A percentile compares a stretch with the other conserved stretches of the same genome.
Evolutionary conservation across 2,888 invertebrate genomes (phyloP).

Genomic region (Chrysolina oricalcia): DNA sequence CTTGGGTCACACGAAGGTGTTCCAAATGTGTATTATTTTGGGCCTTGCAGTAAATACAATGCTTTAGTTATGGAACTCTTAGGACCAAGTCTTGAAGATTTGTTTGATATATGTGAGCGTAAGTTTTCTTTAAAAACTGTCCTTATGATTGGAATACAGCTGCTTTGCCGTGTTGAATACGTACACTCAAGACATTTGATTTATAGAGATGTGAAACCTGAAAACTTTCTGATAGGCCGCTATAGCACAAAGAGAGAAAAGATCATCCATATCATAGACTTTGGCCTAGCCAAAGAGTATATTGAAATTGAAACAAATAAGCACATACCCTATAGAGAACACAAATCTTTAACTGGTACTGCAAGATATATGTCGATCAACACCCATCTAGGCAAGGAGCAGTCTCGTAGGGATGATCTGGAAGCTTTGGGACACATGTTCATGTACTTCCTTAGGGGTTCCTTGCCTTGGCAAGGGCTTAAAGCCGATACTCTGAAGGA

Average conservation of each 20-base stretch:
- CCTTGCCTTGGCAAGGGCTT: constrained; percentile 99
- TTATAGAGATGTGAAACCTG: constrained; percentile 99
- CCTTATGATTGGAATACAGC: constrained; percentile 82
- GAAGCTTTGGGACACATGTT: constrained; percentile 99
- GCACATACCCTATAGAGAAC: constrained; percentile 99
- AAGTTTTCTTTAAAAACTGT: constrained; percentile 89
- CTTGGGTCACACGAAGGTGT: constrained; percentile 98
- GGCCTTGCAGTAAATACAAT: constrained; percentile 99
- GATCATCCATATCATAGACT: constrained; percentile 99
- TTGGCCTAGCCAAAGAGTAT: constrained; percentile 99
- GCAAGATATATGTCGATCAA: constrained; percentile 99
- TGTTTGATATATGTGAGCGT: constrained; percentile 99
- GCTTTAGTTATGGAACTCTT: constrained; percentile 99
- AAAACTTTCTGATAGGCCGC: constrained; percentile 99
- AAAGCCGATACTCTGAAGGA: constrained; percentile 99
- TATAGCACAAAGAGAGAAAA: constrained; percentile 98
- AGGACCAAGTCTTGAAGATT: constrained; percentile 98
- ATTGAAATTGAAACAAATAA: constrained; percentile 99
- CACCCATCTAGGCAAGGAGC: constrained; percentile 99
- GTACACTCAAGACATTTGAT: constrained; percentile 99
- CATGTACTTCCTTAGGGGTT: constrained; percentile 99
- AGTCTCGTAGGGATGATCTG: constrained; percentile 98
- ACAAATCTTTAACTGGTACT: constrained; percentile 99
- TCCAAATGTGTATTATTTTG: constrained; percentile 99
- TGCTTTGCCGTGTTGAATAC: constrained; percentile 98